Conservation (phyloP, 2,888 invertebrate genomes). For the Gerosis bhagava region DNA sequence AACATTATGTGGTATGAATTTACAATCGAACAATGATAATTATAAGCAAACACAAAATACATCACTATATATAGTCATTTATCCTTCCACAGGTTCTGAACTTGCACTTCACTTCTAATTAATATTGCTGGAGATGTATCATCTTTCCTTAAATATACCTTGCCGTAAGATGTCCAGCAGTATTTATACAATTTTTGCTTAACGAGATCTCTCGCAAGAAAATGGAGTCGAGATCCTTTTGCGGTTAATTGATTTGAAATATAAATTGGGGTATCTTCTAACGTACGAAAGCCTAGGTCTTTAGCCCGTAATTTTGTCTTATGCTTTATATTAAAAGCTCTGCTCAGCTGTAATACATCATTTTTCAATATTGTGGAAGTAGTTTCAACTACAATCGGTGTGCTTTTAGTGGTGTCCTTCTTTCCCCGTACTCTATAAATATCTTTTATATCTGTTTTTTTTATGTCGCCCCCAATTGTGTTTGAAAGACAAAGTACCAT, state of each 20-base stretch:
- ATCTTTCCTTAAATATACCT: conserved; percentile 2
- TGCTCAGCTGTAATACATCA: background rate
- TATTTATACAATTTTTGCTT: conserved; percentile 12
- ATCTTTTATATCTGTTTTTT: background rate
- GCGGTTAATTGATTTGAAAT: conserved; percentile 13
- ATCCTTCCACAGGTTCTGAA: no score
- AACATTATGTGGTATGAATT: no score
- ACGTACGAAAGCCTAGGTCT: background rate
- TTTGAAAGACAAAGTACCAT: background rate
- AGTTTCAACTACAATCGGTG: background rate
- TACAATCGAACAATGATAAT: no score
- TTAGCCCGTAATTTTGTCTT: conserved; percentile 1
- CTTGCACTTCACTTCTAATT: background rate
- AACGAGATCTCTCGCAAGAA: conserved; percentile 17
- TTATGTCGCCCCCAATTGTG: background rate
- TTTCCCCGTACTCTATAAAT: background rate
- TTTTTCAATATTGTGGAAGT: background rate
- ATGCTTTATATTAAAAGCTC: conserved; percentile 3
- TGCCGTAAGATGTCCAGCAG: conserved; percentile 11
- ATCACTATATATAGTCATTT: no score
- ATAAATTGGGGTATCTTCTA: conserved; percentile 10
- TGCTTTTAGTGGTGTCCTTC: background rate
- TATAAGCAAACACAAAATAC: no score
- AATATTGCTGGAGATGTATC: background rate
- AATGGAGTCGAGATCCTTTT: conserved; percentile 7